Conservation (phyloP, 2,113 vertebrate species). For the Anthoscopus minutus region DNA sequence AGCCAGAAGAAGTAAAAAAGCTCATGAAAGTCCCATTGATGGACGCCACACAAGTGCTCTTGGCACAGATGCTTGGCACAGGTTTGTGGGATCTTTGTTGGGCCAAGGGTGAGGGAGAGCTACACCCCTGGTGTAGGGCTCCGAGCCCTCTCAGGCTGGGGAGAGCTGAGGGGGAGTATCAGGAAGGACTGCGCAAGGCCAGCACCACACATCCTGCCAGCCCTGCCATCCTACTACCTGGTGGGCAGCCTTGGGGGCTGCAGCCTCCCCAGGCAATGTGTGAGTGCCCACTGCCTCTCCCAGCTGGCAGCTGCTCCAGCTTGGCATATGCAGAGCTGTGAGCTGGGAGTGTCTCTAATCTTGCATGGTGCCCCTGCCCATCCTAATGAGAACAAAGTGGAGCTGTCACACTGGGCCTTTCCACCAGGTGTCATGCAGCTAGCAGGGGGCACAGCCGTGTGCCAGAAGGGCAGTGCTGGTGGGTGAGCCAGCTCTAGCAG, state of each 20-base stretch:
- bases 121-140: accelerated
- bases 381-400: constrained; percentile 25
- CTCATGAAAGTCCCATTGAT: neutral
- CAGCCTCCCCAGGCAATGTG: neutral
- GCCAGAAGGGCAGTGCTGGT: accelerated
- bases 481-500: neutral
- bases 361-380: neutral
- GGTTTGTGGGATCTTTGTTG: neutral
- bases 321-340: neutral
- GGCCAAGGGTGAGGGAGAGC: neutral
- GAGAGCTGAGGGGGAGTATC: neutral
- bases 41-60: neutral
- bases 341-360: neutral
- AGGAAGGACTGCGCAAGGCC: neutral
- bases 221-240: accelerated
- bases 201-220: neutral
- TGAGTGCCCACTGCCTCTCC: neutral
- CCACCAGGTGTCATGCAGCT: neutral
- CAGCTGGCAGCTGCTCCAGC: neutral
- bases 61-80: neutral
- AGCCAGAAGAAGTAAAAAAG: neutral
- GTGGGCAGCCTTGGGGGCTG: neutral
- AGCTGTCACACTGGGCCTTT: neutral
- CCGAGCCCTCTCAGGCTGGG: accelerated
- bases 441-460: accelerated